Base-by-base conservation (phyloP, 2,797 vertebrate genomes). In the Pelochelys cantorii region DNA sequence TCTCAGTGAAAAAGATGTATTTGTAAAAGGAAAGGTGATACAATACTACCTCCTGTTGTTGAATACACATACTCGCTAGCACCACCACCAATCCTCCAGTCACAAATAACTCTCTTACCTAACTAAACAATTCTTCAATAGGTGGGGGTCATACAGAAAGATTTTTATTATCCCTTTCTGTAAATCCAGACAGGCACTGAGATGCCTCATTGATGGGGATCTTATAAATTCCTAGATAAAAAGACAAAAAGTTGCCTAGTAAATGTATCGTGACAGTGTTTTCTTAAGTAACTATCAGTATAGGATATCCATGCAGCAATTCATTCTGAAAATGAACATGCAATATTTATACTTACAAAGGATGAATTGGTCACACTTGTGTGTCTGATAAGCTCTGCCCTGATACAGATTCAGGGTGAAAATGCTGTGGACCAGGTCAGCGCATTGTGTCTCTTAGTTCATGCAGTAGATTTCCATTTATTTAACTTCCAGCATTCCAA, bases 311-410 rank as follows among this genome's bases (percentile, higher is more conserved):
- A 48, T 78, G 18, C 42, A 85, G 13, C 3, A 60, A 22, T 42
- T 88, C 2, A 81, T 92, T 86, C 77, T 42, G 60, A 90, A 93
- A 85, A 60, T 52, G 20, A 79, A 34, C 0, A 52, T 14, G 17
- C 48, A 80, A 34, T 65, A 37, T 18, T 90, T 85, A 84, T 83
- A 81, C 3, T 59, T 80, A 79, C 27, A 34, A 4, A 2, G 27
- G 57, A 2, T 22, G 5, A 81, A 0, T 59, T 65, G 34, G 34
- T 83, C n/a, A 75, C 3, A 1, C 2, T 81, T 91, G 81, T 0
- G 1, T 3, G 59, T 14, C 31, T 74, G 18, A 71, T 23, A 25
- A 11, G 71, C 27, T 57, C 8, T 55, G 4, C 54, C 92, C 55
- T 57, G 56, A 57, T 57, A 57, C 56, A 84, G 5, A 60, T 11